phyloP scores from a whole-genome alignment of 1,140 invertebrate genomes.

The Drosophila ogumai region DNA sequence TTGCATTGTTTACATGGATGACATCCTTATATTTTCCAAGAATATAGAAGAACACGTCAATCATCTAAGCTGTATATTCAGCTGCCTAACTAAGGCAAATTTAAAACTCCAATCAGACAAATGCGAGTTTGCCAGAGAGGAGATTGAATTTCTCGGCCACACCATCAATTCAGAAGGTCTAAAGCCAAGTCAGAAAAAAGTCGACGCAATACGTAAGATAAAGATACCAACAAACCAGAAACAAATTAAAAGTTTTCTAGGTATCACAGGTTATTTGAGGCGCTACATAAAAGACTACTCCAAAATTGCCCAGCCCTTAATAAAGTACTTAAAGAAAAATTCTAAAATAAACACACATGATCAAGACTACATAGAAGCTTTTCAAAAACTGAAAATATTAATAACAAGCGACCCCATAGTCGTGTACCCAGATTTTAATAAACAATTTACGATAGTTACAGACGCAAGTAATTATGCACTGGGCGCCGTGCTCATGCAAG shows the following conservation, averaged over 20 bases:
- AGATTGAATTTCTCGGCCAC: slow-evolving; percentile 56
- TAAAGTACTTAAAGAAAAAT: slow-evolving; percentile 45
- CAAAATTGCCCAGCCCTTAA: slow-evolving; percentile 5
- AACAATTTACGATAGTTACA: slow-evolving; percentile 24
- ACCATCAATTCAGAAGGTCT: slow-evolving; percentile 60
- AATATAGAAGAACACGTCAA: slow-evolving; percentile 59
- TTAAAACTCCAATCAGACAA: slow-evolving; percentile 1
- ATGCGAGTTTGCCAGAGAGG: slow-evolving; percentile 25
- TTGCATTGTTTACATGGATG: slow-evolving; percentile 35
- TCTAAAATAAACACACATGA: slow-evolving; percentile 23
- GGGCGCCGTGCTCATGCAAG: slow-evolving; percentile 23
- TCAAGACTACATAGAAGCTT: slow-evolving; percentile 4
- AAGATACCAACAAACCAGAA: slow-evolving; percentile 25
- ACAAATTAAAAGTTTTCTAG: slow-evolving; percentile 39
- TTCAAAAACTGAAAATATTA: slow-evolving; percentile 5
- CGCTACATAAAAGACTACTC: slow-evolving; percentile 49
- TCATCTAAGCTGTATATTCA: slow-evolving; percentile 21
- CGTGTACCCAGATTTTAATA: slow-evolving; percentile 22
- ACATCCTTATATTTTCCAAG: slow-evolving; percentile 53
- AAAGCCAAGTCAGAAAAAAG: slow-evolving; percentile 49
- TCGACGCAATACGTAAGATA: slow-evolving; percentile 25
- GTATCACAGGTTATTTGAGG: slow-evolving; percentile 34
- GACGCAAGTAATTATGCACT: slow-evolving; percentile 34
- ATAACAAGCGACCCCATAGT: slow-evolving; percentile 5
- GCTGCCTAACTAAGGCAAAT: slow-evolving; percentile 9